These are phyloP conservation scores for Lepidostoma basale DNA, from an alignment of 1,140 invertebrate genomes.

Conservation along the genomic window DNA sequence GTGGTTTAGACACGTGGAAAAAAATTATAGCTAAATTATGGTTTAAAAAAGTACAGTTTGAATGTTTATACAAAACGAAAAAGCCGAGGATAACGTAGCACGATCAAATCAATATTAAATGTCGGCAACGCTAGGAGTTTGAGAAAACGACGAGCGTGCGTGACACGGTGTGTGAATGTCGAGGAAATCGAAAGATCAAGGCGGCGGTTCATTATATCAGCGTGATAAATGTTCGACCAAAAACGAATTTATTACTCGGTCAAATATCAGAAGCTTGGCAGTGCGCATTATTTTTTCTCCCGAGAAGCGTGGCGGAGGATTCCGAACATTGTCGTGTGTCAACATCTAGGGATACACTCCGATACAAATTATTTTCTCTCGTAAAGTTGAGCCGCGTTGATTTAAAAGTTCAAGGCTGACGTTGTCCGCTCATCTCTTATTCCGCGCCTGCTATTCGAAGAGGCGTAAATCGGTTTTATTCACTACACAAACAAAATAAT, in stretches of 20 bases:
- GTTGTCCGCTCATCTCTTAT: neutral
- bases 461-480: too few relatives aligned
- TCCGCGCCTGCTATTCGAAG: too few relatives aligned
- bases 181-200: neutral
- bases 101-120: too few relatives aligned
- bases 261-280: neutral
- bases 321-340: neutral
- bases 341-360: neutral
- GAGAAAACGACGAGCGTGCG: neutral
- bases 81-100: too few relatives aligned
- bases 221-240: neutral
- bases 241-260: neutral
- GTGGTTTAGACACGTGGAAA: too few relatives aligned
- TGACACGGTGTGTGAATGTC: neutral
- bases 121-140: too few relatives aligned
- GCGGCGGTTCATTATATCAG: neutral
- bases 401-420: constrained; percentile 18
- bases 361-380: neutral
- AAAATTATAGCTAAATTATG: too few relatives aligned
- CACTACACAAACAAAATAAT: too few relatives aligned
- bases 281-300: neutral
- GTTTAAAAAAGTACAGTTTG: too few relatives aligned
- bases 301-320: neutral
- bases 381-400: neutral
- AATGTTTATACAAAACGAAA: too few relatives aligned